A percentile compares a stretch with the other conserved stretches of the same genome.
Evolutionary conservation across 2,113 vertebrate genomes (phyloP).

Genomic region (Solenodon paradoxus): DNA sequence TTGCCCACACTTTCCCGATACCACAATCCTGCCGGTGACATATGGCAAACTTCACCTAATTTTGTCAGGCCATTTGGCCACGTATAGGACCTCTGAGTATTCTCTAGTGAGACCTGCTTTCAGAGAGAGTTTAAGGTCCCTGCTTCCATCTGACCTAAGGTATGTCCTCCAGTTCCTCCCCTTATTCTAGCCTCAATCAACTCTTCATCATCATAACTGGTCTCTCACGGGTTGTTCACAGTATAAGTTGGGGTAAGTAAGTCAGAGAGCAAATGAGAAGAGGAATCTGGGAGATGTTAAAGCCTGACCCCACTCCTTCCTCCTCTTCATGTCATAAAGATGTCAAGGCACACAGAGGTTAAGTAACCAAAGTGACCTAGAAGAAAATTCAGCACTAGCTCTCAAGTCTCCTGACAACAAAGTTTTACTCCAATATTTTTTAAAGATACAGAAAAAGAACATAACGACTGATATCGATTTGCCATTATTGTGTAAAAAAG

Average conservation of each 20-base stretch:
- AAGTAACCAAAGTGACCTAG: neutral
- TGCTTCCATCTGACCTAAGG: neutral
- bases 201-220: neutral
- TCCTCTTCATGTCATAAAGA: neutral
- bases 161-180: neutral
- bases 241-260: neutral
- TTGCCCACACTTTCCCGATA: neutral
- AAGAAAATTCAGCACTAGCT: constrained; percentile 8
- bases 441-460: constrained; percentile 42
- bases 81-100: neutral
- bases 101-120: neutral
- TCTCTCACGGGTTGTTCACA: neutral
- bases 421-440: neutral
- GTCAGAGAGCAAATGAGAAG: neutral
- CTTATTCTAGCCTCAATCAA: neutral
- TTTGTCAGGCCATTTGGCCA: neutral
- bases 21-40: neutral
- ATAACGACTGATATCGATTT: constrained; percentile 25
- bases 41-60: neutral
- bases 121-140: neutral
- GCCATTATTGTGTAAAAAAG: neutral
- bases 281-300: neutral
- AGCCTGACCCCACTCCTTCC: neutral
- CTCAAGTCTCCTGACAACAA: neutral
- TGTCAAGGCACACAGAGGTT: neutral